phyloP scores from a whole-genome alignment of 2,113 vertebrate species.

The Synodontis membranacea region DNA sequence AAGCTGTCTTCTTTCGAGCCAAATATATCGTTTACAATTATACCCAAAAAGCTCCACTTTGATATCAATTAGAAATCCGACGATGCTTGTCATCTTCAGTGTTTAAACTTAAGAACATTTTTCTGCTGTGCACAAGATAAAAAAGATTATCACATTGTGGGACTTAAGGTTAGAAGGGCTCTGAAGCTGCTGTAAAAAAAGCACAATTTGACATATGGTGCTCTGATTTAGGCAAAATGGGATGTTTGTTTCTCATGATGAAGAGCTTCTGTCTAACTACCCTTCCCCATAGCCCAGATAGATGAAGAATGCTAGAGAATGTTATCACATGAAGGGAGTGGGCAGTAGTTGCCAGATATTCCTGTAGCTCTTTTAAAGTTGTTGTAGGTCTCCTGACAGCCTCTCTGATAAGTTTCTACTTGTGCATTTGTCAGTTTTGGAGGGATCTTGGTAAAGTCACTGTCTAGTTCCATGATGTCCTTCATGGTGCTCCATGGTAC shows the following conservation, averaged over 20 bases:
- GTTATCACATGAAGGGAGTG: not conserved
- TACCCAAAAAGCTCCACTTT: not conserved
- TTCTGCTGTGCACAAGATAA: too few species aligned
- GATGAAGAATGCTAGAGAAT: not conserved
- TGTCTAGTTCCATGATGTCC: not conserved
- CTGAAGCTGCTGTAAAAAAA: too few species aligned
- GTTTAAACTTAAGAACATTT: too few species aligned
- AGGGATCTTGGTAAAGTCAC: too few species aligned
- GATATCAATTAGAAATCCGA: too few species aligned
- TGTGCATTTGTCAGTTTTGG: not conserved
- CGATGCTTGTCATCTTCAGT: too few species aligned
- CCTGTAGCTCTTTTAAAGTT: not conserved
- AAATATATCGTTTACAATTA: not conserved
- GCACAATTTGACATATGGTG: not conserved
- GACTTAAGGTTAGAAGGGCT: too few species aligned
- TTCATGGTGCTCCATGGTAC: not conserved
- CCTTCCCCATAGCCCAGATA: not conserved
- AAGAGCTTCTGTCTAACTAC: not conserved
- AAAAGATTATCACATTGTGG: too few species aligned
- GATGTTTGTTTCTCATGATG: not conserved
- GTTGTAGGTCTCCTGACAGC: not conserved
- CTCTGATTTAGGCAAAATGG: not conserved
- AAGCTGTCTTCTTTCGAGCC: not conserved
- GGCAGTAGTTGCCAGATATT: not conserved
- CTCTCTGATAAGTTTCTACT: not conserved